These are phyloP conservation scores for Arenaria interpres DNA, from an alignment of 2,113 vertebrate genomes.

Conservation along the genomic window DNA sequence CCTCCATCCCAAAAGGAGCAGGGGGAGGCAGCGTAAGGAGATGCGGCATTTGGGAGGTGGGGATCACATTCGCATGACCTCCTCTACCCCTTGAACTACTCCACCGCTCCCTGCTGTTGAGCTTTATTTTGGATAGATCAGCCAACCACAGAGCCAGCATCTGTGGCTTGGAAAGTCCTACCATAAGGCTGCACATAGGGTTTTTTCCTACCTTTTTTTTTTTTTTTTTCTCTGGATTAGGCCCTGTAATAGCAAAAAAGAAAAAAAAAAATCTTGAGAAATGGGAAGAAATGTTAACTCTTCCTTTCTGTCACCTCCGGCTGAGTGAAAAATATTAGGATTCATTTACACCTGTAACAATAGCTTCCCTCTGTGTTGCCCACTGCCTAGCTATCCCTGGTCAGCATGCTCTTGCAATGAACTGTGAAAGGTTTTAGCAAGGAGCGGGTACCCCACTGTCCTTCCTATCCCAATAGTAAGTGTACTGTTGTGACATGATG, in stretches of 20 bases:
- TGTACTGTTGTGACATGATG: neutral
- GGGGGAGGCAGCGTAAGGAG: neutral
- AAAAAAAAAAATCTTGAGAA: neutral
- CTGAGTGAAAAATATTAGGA: neutral
- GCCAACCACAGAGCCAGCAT: slow-evolving; percentile 40
- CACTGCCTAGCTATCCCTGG: neutral
- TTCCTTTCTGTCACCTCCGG: neutral
- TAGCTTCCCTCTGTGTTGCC: neutral
- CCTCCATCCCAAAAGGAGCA: neutral
- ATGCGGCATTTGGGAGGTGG: neutral
- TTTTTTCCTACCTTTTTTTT: neutral
- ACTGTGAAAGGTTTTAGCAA: neutral
- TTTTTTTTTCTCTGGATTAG: neutral
- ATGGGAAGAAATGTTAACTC: neutral
- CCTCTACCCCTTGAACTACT: slow-evolving; percentile 32
- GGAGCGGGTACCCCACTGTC: neutral
- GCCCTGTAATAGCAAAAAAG: neutral
- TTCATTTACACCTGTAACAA: neutral
- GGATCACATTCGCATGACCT: slow-evolving; percentile 41
- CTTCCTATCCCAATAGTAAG: neutral
- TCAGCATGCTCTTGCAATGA: neutral
- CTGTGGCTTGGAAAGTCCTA: slow-evolving; percentile 44
- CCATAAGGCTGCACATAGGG: neutral
- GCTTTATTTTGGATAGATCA: slow-evolving; percentile 55
- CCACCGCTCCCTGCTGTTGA: slow-evolving; percentile 41